Conservation (phyloP, 2,888 invertebrate genomes). For the Beris chalybata region DNA sequence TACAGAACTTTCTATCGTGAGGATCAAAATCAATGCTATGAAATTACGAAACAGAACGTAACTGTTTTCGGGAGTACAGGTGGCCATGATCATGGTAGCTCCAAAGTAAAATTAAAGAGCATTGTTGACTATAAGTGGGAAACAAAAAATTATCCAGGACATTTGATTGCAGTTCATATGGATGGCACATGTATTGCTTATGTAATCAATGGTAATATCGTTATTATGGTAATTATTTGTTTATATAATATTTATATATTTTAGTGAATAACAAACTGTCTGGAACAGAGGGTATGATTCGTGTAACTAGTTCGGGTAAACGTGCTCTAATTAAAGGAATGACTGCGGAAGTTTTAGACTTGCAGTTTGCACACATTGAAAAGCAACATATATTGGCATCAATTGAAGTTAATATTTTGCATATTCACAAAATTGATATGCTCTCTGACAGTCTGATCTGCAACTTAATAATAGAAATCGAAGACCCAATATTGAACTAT, state of each 20-base stretch:
- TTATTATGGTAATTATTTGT: conserved; percentile 44
- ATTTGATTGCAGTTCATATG: conserved; percentile 84
- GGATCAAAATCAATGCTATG: conserved; percentile 14
- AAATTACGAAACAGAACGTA: conserved; percentile 60
- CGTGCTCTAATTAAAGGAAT: conserved; percentile 84
- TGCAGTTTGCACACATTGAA: conserved; percentile 85
- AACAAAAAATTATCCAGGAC: conserved; percentile 81
- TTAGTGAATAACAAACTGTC: conserved; percentile 53
- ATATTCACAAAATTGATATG: conserved; percentile 76
- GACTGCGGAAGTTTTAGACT: conserved; percentile 84
- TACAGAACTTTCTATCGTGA: conserved; percentile 8
- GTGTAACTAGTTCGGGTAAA: conserved; percentile 77
- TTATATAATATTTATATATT: conserved; percentile 53
- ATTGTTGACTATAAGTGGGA: conserved; percentile 95
- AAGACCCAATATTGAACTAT: conserved; percentile 53
- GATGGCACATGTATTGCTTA: conserved; percentile 86
- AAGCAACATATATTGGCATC: conserved; percentile 79
- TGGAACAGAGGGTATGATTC: conserved; percentile 70
- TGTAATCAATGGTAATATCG: conserved; percentile 76
- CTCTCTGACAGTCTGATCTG: conserved; percentile 62
- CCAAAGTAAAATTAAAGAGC: conserved; percentile 86
- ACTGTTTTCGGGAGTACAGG: conserved; percentile 72
- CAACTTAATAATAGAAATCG: conserved; percentile 56
- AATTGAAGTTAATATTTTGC: conserved; percentile 84
- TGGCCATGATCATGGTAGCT: conserved; percentile 78